phyloP scores from a whole-genome alignment of 2,113 vertebrate species.

The Cyprichromis sp. region DNA sequence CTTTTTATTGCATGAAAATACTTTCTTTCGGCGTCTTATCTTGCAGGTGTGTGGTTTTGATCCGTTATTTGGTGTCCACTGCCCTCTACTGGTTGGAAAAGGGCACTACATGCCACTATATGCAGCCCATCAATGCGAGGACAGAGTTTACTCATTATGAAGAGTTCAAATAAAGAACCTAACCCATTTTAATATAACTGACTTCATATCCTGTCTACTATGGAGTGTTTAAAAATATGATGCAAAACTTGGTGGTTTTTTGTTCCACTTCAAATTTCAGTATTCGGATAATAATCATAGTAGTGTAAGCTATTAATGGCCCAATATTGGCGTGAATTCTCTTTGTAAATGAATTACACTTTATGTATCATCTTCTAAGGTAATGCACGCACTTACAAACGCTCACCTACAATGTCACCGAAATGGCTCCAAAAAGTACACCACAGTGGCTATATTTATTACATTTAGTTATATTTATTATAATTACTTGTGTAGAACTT shows the following conservation, averaged over 20 bases:
- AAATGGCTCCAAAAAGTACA: neutral
- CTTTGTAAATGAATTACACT: neutral
- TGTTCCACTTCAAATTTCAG: neutral
- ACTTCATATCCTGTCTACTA: neutral
- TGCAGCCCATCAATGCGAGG: neutral
- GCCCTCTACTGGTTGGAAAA: slow-evolving; percentile 9
- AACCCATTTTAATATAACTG: neutral
- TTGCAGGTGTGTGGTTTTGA: neutral
- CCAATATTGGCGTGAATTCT: neutral
- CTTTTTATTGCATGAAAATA: neutral
- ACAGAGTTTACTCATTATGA: neutral
- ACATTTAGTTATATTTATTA: neutral
- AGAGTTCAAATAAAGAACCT: neutral
- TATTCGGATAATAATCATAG: neutral
- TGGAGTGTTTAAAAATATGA: neutral
- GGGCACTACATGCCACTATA: neutral
- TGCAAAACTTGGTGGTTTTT: neutral
- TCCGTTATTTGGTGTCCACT: neutral
- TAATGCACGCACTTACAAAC: neutral
- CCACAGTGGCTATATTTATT: neutral
- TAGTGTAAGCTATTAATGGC: neutral
- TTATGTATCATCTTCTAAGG: neutral
- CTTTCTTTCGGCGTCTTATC: too few species aligned
- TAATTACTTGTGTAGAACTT: neutral
- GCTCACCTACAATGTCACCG: neutral